Base-by-base conservation (phyloP, 2,888 invertebrate species). In the Perdita meconis region DNA sequence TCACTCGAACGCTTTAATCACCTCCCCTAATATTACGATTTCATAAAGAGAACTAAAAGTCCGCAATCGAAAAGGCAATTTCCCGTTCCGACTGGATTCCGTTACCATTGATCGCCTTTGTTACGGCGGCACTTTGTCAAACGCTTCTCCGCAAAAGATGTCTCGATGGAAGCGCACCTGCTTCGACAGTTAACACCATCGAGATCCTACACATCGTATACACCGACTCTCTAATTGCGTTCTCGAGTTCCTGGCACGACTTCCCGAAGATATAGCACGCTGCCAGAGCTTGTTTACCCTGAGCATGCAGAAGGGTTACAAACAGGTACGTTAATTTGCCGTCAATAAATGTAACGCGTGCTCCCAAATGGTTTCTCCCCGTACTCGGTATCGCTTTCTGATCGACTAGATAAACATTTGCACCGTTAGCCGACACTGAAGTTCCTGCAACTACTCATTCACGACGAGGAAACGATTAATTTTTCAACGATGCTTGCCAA, bases 201-300 rank as follows among this genome's bases (percentile, higher is more conserved):
- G 70, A 71, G 76, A 67, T 77, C 70, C 77, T 86, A 80, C 81
- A 72, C 84, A 81, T 77, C 77, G 66, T 78, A 69, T 75, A 81
- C 81, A 78, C 77, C 81, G 78, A 84, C 84, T 80, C 86, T 87
- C 88, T 89, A 89, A 88, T 89, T 88, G 87, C 84, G 81, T 85
- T 86, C 84, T 82, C 83, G 83, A 75, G 85, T 84, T 85, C 83
- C 85, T 60, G 78, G 78, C 82, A 81, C 80, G 78, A 84, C 84
- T 84, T 78, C 78, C 65, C 80, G 69, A 76, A 78, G 78, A 77
- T 76, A 80, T 78, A 78, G 68, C 84, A 59, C 68, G 77, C 74
- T 47, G 77, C 84, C 69, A 66, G 66, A 67, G 64, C 82, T 70
- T 84, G 84, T 84, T 84, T 84, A 82, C 82, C 75, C 82, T 80